Evolutionary conservation across 2,113 vertebrate genomes (phyloP).

Genomic region (Pampusana beccarii): DNA sequence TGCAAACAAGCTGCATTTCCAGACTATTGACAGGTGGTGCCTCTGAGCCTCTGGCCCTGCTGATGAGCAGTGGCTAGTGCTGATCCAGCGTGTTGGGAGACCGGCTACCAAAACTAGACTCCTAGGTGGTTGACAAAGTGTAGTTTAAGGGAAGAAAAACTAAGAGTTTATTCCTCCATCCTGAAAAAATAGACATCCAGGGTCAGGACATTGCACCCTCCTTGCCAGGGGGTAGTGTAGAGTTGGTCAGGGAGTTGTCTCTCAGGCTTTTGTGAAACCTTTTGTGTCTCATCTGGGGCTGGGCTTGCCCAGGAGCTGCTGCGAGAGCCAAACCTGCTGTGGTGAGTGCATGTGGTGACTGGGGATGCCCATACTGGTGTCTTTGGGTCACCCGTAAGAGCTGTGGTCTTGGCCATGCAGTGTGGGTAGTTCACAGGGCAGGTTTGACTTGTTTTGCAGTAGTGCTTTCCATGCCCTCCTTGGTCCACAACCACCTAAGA

Average conservation of each 20-base stretch:
- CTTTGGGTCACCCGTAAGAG: background rate
- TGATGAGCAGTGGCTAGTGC: background rate
- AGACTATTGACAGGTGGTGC: background rate
- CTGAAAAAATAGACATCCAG: background rate
- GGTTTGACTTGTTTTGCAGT: background rate
- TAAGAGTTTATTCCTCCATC: background rate
- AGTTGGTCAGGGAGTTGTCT: background rate
- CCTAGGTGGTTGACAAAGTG: background rate
- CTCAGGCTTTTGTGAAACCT: background rate
- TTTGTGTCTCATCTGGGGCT: background rate
- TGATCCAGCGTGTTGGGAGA: background rate
- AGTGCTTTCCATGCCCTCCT: background rate
- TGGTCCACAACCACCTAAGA: background rate
- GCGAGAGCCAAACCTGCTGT: background rate
- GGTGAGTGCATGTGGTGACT: background rate
- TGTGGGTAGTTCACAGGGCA: background rate
- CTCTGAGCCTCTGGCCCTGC: background rate
- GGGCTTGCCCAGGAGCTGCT: background rate
- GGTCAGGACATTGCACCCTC: rapidly evolving
- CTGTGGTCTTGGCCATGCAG: background rate
- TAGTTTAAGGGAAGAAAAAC: background rate
- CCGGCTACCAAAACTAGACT: background rate
- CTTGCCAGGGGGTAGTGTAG: rapidly evolving
- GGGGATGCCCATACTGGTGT: background rate
- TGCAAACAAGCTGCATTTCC: background rate